Base-by-base conservation (phyloP, 2,797 vertebrate genomes). In the Cichlasoma orientale region DNA sequence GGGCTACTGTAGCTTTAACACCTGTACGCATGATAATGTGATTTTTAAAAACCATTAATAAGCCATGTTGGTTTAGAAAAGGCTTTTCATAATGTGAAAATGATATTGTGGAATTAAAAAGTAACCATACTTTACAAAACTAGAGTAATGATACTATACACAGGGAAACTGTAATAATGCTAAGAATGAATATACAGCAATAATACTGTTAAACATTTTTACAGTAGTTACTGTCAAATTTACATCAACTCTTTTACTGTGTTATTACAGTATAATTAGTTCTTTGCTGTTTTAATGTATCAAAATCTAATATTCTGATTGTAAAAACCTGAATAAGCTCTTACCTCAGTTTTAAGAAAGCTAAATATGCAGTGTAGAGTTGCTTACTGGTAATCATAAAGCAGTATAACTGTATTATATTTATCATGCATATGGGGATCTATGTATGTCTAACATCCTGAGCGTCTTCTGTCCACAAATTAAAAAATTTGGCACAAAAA, bases 1-100 rank as follows among this genome's bases (percentile, higher is more conserved):
- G 2, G 31, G 31, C 31, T 8, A 7, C 31, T 61, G 0, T 41
- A 12, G 21, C 0, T 41, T 38, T 18, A 44, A 16, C 7, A 18
- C 44, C 16, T 7, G 44, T 47, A 47, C 18, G 19, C 44, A 18
- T 19, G 44, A 66, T 66, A 47, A 47, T 10, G 38, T 18, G 21
- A 27, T 63, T 44, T 10, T 2, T 25, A 25, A 63, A 16, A 27
- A 2, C 0, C 9, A 0, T 27, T 47, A 47, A 1, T 25, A 18
- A 44, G 14, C 9, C 44, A 0, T 27, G 1, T 27, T 38, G 14
- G 14, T 5, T 44, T 63, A 44, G 5, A 44, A 25, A 44, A 50
- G 16, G 18, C 3, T 19, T 19, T 19, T 50, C 7, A 19, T 19
- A 50, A 19, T 50, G 18, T 50, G 16, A 50, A 47, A 63, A 36